phyloP scores from a whole-genome alignment of 2,888 invertebrate genomes.

The Camptogramma bilineatum region DNA sequence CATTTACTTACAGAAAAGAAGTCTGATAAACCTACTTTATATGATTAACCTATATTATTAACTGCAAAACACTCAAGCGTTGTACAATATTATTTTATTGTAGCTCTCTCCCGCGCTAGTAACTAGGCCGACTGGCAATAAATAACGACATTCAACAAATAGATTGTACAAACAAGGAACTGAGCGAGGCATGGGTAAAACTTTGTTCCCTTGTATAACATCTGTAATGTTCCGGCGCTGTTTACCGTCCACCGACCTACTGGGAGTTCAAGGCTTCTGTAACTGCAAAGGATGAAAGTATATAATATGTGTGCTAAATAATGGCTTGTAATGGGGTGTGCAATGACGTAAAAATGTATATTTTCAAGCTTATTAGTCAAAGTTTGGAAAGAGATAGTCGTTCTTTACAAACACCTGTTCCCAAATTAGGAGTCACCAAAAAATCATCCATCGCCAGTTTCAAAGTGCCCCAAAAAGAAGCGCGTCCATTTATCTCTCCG shows the following conservation, averaged over 20 bases:
- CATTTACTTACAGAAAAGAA: no score
- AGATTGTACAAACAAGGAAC: background rate
- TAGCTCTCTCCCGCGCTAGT: background rate
- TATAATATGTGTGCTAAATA: no score
- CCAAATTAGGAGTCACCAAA: background rate
- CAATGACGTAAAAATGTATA: no score
- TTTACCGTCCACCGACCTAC: background rate
- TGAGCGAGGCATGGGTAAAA: background rate
- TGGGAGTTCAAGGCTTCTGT: background rate
- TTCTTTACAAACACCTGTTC: background rate
- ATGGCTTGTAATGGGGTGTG: no score
- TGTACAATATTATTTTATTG: background rate
- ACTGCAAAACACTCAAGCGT: background rate
- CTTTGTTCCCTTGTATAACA: background rate
- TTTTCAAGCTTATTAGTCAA: background rate
- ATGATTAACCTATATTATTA: background rate
- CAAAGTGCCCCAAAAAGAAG: background rate
- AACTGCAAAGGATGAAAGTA: background rate
- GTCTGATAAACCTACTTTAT: no score
- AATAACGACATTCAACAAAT: constrained; percentile 1
- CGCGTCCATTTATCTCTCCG: background rate
- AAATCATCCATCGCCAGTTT: background rate
- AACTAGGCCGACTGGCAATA: background rate
- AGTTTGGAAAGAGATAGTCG: background rate
- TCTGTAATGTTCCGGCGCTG: background rate